Base-by-base conservation (phyloP, 1,140 invertebrate species). In the Sinella curviseta region DNA sequence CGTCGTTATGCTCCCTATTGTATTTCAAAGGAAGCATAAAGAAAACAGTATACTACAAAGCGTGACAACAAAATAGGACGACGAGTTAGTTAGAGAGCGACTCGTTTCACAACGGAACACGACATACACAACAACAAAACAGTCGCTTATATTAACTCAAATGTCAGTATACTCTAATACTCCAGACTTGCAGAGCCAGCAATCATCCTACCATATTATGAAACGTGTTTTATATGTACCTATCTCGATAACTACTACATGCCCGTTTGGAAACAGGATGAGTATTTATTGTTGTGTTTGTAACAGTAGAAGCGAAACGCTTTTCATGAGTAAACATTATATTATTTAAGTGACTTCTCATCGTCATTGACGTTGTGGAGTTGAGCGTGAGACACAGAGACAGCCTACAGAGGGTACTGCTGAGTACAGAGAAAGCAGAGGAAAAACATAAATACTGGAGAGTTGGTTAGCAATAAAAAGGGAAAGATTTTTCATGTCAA, bases 281-380 rank as follows among this genome's bases (percentile, higher is more conserved):
- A 26, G 55, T 60, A 60, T 60, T 60, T 60, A 24, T 60, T 60
- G n/a, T n/a, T n/a, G n/a, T n/a, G n/a, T n/a, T n/a, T n/a, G 55
- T 60, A 60, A 60, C 55, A 60, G 55, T 14, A 60, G 55, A 8
- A 48, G 39, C 39, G 39, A 17, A 12, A 60, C 24, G 3, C 12
- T 60, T 60, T 14, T 24, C 12, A 24, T 26, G 17, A 17, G 55
- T 24, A 24, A 60, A 60, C 55, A 26, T 60, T 60, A 60, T 14
- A 60, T n/a, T n/a, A n/a, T 60, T 60, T 60, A 60, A 60, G 55
- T 24, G 55, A 60, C n/a, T 60, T 24, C 24, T 26, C 55, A 17
- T 60, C 24, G 12, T 60, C 55, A n/a, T n/a, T n/a, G n/a, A n/a
- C n/a, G n/a, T n/a, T n/a, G n/a, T n/a, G n/a, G n/a, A n/a, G n/a